Conservation (phyloP, 1,140 invertebrate species). For the Cardiocondyla obscurior region DNA sequence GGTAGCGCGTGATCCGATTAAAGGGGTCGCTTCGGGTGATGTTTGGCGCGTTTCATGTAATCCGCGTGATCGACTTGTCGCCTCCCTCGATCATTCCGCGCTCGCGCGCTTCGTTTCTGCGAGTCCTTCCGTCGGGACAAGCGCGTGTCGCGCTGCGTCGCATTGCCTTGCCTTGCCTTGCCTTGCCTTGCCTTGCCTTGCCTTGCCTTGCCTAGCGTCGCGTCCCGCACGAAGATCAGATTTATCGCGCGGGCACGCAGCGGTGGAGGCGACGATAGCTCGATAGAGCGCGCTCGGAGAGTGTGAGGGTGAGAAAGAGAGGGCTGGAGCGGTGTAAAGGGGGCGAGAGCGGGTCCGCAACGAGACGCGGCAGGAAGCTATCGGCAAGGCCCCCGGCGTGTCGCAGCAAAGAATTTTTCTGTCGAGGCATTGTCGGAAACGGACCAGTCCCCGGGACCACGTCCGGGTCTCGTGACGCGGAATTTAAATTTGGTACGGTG, state of each 20-base stretch:
- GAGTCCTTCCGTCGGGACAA: background rate
- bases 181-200: too few relatives aligned
- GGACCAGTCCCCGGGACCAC: background rate
- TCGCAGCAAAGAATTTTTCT: background rate
- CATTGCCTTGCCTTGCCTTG: too few relatives aligned
- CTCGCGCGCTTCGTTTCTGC: background rate
- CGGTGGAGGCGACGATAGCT: background rate
- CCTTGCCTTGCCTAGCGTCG: too few relatives aligned
- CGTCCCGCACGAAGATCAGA: constrained; percentile 2
- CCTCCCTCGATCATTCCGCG: constrained; percentile 15
- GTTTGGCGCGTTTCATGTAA: constrained; percentile 47
- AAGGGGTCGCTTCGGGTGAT: constrained; percentile 35
- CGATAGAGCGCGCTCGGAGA: constrained; percentile 28
- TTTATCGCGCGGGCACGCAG: constrained; percentile 35
- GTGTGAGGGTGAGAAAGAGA: background rate
- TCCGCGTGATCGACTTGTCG: constrained; percentile 32
- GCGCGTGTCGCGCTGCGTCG: background rate
- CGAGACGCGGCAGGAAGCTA: background rate
- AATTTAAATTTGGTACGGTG: constrained; percentile 28
- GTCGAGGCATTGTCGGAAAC: background rate
- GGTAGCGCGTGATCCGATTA: background rate
- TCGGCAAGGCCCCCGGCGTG: too few relatives aligned
- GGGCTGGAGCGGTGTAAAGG: background rate
- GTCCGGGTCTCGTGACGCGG: background rate
- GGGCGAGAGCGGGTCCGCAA: constrained; percentile 9